Percentiles rank a stretch among this genome's conserved stretches.
Evolutionary conservation across 2,797 vertebrate genomes (phyloP).

Genomic region (Chromobotia macracanthus): DNA sequence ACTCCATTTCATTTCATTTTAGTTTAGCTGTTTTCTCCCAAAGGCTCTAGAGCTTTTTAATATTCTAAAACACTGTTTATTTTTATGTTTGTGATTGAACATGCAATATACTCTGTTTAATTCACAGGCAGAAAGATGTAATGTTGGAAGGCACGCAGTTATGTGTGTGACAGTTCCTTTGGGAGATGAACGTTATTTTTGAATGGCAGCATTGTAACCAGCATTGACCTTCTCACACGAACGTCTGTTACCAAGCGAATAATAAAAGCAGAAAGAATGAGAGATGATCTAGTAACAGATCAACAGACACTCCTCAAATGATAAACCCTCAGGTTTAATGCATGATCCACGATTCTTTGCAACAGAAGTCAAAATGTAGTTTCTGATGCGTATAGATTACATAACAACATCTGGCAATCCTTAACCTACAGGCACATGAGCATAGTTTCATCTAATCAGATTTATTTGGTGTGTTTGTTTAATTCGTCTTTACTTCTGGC

Average conservation of each 20-base stretch:
- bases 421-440: conserved; percentile 69
- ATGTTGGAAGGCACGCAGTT: background rate
- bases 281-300: conserved; percentile 71
- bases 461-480: conserved; percentile 71
- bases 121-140: conserved; percentile 5
- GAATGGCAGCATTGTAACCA: conserved; percentile 55
- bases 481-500: conserved; percentile 73
- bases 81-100: background rate
- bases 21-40: conserved; percentile 1
- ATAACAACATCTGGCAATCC: conserved; percentile 81
- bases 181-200: conserved; percentile 31
- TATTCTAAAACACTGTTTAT: conserved; percentile 15
- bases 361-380: conserved; percentile 94
- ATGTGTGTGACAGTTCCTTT: conserved; percentile 3
- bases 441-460: conserved; percentile 76
- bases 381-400: conserved; percentile 88
- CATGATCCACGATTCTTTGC: conserved; percentile 91
- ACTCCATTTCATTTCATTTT: background rate
- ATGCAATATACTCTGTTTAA: conserved; percentile 1
- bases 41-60: conserved; percentile 6
- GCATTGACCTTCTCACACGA: conserved; percentile 59
- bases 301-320: conserved; percentile 85
- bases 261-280: conserved; percentile 62
- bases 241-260: conserved; percentile 52
- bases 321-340: conserved; percentile 93